Base-by-base conservation (phyloP, 2,797 vertebrate genomes). In the Salmo trutta region DNA sequence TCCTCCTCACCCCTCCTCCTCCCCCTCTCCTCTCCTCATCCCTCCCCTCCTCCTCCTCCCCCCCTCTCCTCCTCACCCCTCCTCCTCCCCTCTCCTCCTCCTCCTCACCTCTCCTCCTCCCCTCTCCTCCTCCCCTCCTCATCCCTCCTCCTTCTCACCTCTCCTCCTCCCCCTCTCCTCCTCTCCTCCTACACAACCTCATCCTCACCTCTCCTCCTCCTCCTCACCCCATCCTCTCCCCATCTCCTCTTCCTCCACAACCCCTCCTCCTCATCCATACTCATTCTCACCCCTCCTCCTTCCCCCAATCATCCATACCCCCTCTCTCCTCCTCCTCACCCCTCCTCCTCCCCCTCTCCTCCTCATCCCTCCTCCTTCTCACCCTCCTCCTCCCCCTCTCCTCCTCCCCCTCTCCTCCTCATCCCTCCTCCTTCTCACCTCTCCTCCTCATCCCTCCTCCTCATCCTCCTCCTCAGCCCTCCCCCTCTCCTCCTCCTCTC, bases 141-240 rank as follows among this genome's bases (percentile, higher is more conserved):
- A 5, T 0, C 31, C 4, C 31, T 31, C 31, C 31, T 31, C 4
- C 29, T 29, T 1, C 27, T 29, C 31, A 29, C 27, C 27, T 0
- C 27, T 29, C 2, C 29, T 29, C 29, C 29, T 29, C 29, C 2
- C 29, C 29, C 0, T 0, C 29, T 29, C 29, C 2, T 3, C 27
- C 27, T 27, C 2, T 31, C 27, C 27, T 2, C 27, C 27, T 33
- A n/a, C n/a, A n/a, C n/a, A n/a, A n/a, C 31, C 31, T 33, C 31
- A 5, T 33, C 1, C 31, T 31, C 31, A 31, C 31, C 31, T 4
- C 31, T 92, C 89, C 84, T 90, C 88, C 53, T n/a, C 56, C 29
- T 19, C 6, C 6, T 5, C n/a, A n/a, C 8, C 56, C 56, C 53
- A n/a, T 1, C 54, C 3, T 4, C 31, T 4, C 3, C 31, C 4